Percentiles rank a stretch among this genome's conserved stretches.
phyloP scores from a whole-genome alignment of 1,140 invertebrate species.

The Uloborus diversus region DNA sequence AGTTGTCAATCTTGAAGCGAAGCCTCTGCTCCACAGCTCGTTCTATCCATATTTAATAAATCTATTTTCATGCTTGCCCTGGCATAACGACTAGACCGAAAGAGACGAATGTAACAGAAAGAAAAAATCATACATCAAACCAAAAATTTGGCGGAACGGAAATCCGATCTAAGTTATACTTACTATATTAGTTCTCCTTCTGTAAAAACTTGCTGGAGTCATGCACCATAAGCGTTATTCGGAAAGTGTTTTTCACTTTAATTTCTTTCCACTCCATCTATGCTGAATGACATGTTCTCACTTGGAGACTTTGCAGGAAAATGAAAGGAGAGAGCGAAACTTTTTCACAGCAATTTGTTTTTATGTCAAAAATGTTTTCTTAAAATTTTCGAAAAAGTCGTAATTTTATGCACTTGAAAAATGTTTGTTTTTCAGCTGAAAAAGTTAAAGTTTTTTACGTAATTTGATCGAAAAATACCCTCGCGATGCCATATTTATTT shows the following conservation, averaged over 20 bases:
- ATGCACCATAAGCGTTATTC: background rate
- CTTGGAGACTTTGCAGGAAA: background rate
- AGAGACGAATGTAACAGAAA: background rate
- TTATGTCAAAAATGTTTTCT: too few species aligned
- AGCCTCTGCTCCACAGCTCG: conserved; percentile 26
- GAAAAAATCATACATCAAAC: background rate
- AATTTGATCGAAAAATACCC: too few species aligned
- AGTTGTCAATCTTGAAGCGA: background rate
- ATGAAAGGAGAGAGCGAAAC: too few species aligned
- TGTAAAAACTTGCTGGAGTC: background rate
- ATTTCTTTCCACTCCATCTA: background rate
- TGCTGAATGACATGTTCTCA: background rate
- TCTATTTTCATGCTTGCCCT: conserved; percentile 38
- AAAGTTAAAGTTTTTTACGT: too few species aligned
- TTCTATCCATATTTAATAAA: conserved; percentile 50
- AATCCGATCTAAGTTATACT: conserved; percentile 7
- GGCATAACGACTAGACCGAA: conserved; percentile 14
- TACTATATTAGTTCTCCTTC: background rate
- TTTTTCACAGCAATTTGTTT: too few species aligned
- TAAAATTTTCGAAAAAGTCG: too few species aligned
- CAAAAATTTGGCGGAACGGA: conserved; percentile 37
- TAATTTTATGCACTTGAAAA: too few species aligned
- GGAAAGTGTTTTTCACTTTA: background rate
- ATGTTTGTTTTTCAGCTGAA: too few species aligned
- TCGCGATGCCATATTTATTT: too few species aligned